Evolutionary conservation across 1,140 invertebrate genomes (phyloP), one percentile per base, ranked within the genome.

Genomic region (Drosophila ohnishii): DNA sequence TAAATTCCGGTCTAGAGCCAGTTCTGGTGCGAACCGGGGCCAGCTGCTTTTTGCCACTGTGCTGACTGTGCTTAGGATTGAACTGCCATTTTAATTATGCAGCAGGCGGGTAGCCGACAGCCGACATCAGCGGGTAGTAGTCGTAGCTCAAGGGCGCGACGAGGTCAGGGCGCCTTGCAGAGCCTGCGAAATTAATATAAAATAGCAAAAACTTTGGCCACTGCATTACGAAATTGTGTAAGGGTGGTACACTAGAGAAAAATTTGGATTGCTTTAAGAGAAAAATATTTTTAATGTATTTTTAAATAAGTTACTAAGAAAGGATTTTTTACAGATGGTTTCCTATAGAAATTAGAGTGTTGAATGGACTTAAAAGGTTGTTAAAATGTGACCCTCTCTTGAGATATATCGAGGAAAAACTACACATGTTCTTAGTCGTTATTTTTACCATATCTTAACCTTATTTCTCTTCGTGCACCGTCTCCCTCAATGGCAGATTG

Each of bases 31-130:
- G 62, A 61, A 64, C 39, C 30, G 2, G n/a, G 61, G 39, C 61
- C 65, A 65, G 61, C 35, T 48, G 64, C 34, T 67, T 64, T 50
- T 64, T 62, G 47, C 34, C 32, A 48, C 30, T 47, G 56, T 47
- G 56, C 60, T 51, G 59, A 40, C 63, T 59, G 57, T 63, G 69
- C 69, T 85, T 71, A 47, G 82, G 75, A 82, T 82, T 87, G 71
- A 72, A 75, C 71, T 82, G 79, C 63, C 62, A 73, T 87, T 86
- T 86, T 87, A 86, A 86, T 86, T 86, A 86, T 86, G 83, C 84
- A 83, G 76, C 53, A 71, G 69, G 44, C 71, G 51, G 47, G 28
- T 30, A 32, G 61, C 6, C 57, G 56, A 16, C 61, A 22, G 37
- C 19, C 50, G 47, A 35, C 65, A 77, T 61, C 50, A 48, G 25